phyloP scores from a whole-genome alignment of 1,140 invertebrate genomes.

The Geopemphigus sp. region DNA sequence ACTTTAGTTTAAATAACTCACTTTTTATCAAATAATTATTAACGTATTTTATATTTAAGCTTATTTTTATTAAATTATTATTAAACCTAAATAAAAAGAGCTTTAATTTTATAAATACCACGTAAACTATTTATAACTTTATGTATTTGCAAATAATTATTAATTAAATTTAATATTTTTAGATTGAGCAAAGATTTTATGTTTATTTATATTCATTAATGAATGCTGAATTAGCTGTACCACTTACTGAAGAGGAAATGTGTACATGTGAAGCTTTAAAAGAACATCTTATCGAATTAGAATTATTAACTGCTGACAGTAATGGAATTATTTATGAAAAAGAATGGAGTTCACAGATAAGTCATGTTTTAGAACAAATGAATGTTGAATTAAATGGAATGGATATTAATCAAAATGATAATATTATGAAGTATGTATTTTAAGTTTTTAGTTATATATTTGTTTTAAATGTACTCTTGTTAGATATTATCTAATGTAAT shows the following conservation, averaged over 20 bases:
- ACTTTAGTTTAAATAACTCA: too few relatives aligned
- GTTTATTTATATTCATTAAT: slow-evolving; percentile 60
- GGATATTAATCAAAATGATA: slow-evolving; percentile 47
- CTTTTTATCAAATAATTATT: too few relatives aligned
- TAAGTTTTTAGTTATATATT: slow-evolving; percentile 7
- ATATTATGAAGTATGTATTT: slow-evolving; percentile 52
- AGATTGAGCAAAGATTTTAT: slow-evolving; percentile 59
- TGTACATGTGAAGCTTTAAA: slow-evolving; percentile 58
- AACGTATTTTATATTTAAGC: too few relatives aligned
- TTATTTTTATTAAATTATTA: too few relatives aligned
- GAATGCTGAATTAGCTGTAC: slow-evolving; percentile 54
- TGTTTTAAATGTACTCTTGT: neutral
- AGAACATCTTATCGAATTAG: slow-evolving; percentile 57
- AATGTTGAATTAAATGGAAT: slow-evolving; percentile 41
- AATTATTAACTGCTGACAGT: slow-evolving; percentile 52
- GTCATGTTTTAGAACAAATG: slow-evolving; percentile 29
- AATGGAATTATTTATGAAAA: slow-evolving; percentile 47
- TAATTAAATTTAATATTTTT: slow-evolving; percentile 20
- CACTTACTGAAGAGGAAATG: slow-evolving; percentile 56
- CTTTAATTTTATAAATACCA: too few relatives aligned
- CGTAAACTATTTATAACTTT: too few relatives aligned
- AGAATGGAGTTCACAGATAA: slow-evolving; percentile 34
- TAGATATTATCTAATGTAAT: neutral
- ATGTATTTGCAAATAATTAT: too few relatives aligned
- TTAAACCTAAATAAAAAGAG: too few relatives aligned